Evolutionary conservation across 2,888 invertebrate genomes (phyloP).

Genomic region (Fissipunctia ypsillon): DNA sequence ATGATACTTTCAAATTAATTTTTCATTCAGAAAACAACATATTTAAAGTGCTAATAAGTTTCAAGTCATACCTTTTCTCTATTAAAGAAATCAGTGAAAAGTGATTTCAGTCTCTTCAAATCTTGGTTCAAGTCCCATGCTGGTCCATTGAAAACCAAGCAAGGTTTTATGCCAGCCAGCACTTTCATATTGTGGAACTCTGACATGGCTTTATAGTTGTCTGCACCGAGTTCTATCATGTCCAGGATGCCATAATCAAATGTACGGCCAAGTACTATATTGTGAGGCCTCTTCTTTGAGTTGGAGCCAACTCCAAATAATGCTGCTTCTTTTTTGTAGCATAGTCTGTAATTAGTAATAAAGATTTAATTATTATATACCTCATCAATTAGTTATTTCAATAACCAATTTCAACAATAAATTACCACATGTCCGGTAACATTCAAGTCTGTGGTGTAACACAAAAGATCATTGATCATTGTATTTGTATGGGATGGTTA

Average conservation of each 20-base stretch:
- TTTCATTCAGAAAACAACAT: background rate
- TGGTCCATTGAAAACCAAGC: slow-evolving; percentile 97
- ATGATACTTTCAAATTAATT: background rate
- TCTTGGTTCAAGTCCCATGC: slow-evolving; percentile 96
- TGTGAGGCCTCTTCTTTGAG: slow-evolving; percentile 98
- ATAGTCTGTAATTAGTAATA: slow-evolving; percentile 85
- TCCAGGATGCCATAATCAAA: slow-evolving; percentile 97
- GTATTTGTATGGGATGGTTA: background rate
- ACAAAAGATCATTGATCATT: background rate
- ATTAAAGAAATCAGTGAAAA: slow-evolving; percentile 98
- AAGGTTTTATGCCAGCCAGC: slow-evolving; percentile 96
- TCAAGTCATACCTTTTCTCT: slow-evolving; percentile 92
- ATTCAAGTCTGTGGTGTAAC: background rate
- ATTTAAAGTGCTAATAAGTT: background rate
- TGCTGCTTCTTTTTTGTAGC: slow-evolving; percentile 96
- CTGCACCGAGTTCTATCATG: slow-evolving; percentile 98
- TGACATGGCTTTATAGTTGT: slow-evolving; percentile 94
- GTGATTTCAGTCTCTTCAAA: slow-evolving; percentile 95
- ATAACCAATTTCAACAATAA: background rate
- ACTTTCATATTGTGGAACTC: slow-evolving; percentile 95
- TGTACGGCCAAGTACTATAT: slow-evolving; percentile 96
- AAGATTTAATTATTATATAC: background rate
- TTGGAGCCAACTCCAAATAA: slow-evolving; percentile 97
- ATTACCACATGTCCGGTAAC: background rate
- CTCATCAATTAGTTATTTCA: too few relatives aligned